Percentiles rank a stretch among this genome's conserved stretches.
phyloP scores from a whole-genome alignment of 2,113 vertebrate genomes.

The Embiotoca jacksoni region DNA sequence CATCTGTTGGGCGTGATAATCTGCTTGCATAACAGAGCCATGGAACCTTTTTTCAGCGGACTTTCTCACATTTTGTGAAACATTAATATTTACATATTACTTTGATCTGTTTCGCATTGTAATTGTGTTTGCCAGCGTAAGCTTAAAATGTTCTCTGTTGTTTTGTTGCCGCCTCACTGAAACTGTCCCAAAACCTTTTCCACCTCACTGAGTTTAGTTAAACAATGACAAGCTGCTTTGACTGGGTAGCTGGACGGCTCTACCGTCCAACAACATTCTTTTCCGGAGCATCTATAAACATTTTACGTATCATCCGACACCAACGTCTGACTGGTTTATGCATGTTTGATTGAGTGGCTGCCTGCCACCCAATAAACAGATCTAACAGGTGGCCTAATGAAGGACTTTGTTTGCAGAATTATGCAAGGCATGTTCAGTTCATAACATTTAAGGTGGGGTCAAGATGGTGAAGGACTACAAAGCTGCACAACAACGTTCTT shows the following conservation, averaged over 20 bases:
- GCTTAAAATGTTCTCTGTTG: background rate
- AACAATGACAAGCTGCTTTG: slow-evolving; percentile 6
- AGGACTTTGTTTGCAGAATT: background rate
- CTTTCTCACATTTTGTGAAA: no score
- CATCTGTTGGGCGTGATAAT: no score
- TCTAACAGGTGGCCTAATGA: no score
- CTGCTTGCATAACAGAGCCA: no score
- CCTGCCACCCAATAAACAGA: slow-evolving; percentile 8
- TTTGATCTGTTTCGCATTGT: no score
- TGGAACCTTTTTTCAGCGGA: no score
- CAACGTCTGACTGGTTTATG: background rate
- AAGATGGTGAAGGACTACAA: background rate
- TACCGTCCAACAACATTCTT: background rate
- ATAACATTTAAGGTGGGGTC: background rate
- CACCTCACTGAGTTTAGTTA: background rate
- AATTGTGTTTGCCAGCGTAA: no score
- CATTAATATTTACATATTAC: no score
- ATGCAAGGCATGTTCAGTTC: background rate
- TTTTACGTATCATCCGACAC: slow-evolving; percentile 7
- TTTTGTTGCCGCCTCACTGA: background rate
- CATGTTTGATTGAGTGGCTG: background rate
- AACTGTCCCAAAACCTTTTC: background rate
- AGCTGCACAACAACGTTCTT: background rate
- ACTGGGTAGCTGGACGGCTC: slow-evolving; percentile 7
- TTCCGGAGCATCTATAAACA: slow-evolving; percentile 20